Evolutionary conservation across 2,888 invertebrate species (phyloP).

Genomic region (Aethes cnicana): DNA sequence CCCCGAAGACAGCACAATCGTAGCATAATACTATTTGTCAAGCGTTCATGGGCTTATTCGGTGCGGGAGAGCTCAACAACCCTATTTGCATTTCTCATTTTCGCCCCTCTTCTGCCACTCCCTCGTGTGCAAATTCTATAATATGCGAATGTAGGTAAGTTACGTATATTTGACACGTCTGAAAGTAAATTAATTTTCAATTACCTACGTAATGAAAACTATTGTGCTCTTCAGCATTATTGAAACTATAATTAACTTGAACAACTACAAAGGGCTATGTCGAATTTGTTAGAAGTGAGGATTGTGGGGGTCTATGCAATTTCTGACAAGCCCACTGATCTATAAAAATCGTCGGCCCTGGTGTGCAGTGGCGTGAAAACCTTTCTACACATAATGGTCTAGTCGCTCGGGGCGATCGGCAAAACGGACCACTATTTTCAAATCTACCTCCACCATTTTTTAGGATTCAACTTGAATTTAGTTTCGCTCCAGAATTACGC

Average conservation of each 20-base stretch:
- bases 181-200: not conserved
- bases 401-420: constrained; percentile 6
- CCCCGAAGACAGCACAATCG: constrained; percentile 50
- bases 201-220: no score
- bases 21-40: constrained; percentile 68
- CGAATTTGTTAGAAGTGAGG: no score
- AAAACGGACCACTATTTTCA: constrained; percentile 25
- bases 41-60: constrained; percentile 67
- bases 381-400: constrained; percentile 23
- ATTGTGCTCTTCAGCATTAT: no score
- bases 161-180: constrained; percentile 39
- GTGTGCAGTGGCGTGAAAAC: constrained; percentile 21
- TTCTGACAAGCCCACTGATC: constrained; percentile 20
- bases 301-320: constrained; percentile 20
- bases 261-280: no score
- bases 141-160: constrained; percentile 49
- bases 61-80: constrained; percentile 61
- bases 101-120: constrained; percentile 65
- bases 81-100: constrained; percentile 80
- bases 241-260: no score
- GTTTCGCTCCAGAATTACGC: no score
- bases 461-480: not conserved
- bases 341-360: constrained; percentile 18
- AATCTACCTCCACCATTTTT: constrained; percentile 1
- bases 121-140: constrained; percentile 60